Conservation (phyloP, 1,140 invertebrate species). For the Drosophila truncata region DNA sequence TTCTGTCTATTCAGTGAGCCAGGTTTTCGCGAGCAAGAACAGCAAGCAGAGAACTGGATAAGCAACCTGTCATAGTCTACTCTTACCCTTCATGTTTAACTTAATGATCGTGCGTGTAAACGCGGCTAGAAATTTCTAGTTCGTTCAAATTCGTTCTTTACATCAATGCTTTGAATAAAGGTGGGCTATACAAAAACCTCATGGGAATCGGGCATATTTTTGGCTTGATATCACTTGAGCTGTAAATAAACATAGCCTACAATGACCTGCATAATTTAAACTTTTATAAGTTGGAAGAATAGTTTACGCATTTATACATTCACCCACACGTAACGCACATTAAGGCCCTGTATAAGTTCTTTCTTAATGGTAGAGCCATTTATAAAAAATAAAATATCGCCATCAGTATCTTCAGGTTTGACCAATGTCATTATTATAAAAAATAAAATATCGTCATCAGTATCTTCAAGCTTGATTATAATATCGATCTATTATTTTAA, state of each 20-base stretch:
- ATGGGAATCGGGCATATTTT: not conserved
- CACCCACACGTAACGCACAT: no score
- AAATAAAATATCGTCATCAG: no score
- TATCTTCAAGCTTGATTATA: no score
- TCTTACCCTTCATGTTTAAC: not conserved
- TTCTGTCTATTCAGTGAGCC: conserved; percentile 27
- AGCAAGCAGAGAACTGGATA: conserved; percentile 64
- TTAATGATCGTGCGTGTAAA: not conserved
- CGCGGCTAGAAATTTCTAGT: not conserved
- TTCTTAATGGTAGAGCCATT: not conserved
- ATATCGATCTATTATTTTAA: no score
- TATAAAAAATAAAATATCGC: no score
- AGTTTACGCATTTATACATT: not conserved
- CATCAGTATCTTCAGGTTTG: no score
- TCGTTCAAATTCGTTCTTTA: not conserved
- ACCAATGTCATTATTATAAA: no score
- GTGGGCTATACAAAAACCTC: not conserved
- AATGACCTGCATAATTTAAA: not conserved
- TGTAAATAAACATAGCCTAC: not conserved
- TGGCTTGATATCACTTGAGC: not conserved
- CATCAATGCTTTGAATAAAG: not conserved
- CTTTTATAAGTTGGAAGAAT: not conserved
- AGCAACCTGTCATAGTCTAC: conserved; percentile 60
- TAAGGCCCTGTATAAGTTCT: not conserved
- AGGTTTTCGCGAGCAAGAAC: conserved; percentile 41